Base-by-base conservation (phyloP, 2,797 vertebrate species). In the Sebastiscus albofasciatus region DNA sequence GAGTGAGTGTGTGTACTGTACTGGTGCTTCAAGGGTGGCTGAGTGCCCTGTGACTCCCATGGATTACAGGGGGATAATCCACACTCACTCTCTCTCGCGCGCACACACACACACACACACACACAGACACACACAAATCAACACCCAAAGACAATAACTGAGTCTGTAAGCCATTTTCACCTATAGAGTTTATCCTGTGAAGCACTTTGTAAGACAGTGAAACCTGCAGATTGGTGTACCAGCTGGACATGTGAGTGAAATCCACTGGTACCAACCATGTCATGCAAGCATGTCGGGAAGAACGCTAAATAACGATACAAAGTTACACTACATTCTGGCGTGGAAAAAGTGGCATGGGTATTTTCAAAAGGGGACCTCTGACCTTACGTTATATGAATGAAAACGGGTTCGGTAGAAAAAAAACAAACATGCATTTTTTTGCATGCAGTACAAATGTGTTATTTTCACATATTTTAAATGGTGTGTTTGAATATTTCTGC, bases 31-130 rank as follows among this genome's bases (percentile, higher is more conserved):
- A 91, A 78, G 90, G 90, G 77, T 90, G 88, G 79, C 77, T 66
- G 86, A 77, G 74, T 82, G 79, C 70, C 80, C 79, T 85, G 75
- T 90, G 81, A 88, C 85, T 81, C 66, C 54, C 65, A 67, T 42
- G 84, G 89, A 90, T 94, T 92, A 92, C 67, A 71, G 14, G 31
- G 22, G 64, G 72, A 82, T 91, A 84, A 93, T 87, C 85, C 61
- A 67, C 68, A 56, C 56, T 14, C 16, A 22, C 42, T 18, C 42
- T 18, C 49, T 12, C 34, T 12, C 34, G 7, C 29, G 10, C 9
- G 9, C 31, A 9, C 31, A 2, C 34, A 1, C 9, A 6, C 29
- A 29, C 29, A 14, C 61, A 36, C 56, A 77, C 72, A 82, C 56
- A 77, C 72, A 82, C 61, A 46, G 34, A 22, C 58, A 36, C 56